A percentile compares a stretch with the other conserved stretches of the same genome.
phyloP scores from a whole-genome alignment of 2,797 vertebrate species.

The Triplophysa yarkandensis region DNA sequence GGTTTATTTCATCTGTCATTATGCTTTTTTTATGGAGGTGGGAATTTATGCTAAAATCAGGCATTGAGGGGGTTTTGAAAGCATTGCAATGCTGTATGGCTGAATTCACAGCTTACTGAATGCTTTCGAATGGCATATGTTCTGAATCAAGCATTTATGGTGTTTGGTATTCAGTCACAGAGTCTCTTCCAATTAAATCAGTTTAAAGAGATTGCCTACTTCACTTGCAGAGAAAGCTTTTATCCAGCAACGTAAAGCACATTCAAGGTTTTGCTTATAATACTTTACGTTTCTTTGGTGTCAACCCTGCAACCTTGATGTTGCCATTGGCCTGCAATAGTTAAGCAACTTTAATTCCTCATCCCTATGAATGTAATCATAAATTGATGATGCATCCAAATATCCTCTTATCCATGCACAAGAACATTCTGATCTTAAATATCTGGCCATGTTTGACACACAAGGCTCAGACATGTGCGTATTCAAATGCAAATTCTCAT shows the following conservation, averaged over 20 bases:
- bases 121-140: neutral
- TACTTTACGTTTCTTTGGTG: neutral
- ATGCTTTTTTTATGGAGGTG: neutral
- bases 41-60: neutral
- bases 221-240: neutral
- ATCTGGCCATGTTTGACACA: neutral
- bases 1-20: neutral
- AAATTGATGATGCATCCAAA: neutral
- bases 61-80: neutral
- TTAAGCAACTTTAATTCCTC: neutral
- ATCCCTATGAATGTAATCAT: constrained; percentile 5
- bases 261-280: neutral
- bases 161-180: neutral
- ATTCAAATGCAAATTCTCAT: neutral
- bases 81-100: neutral
- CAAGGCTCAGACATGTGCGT: neutral
- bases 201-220: neutral
- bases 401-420: neutral
- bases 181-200: neutral
- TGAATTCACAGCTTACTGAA: neutral
- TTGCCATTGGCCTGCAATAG: neutral
- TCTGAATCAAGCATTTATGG: neutral
- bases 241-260: neutral
- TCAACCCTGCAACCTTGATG: neutral
- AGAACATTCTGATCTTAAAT: neutral